phyloP scores from a whole-genome alignment of 2,113 vertebrate species.

The Notothenia coriiceps region DNA sequence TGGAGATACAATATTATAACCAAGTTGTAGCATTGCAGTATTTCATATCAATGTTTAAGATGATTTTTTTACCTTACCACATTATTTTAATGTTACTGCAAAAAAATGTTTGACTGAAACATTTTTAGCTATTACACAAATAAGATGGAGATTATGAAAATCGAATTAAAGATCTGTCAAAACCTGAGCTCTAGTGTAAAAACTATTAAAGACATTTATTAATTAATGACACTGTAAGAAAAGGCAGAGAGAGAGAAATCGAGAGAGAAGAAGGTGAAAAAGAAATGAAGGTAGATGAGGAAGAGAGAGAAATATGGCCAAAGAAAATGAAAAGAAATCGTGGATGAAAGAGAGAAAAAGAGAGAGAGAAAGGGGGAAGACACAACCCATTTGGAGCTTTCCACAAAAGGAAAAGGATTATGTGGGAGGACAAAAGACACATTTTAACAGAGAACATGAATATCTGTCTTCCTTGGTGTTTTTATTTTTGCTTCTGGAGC shows the following conservation, averaged over 20 bases:
- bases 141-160: neutral
- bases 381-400: conserved; percentile 53
- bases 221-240: conserved; percentile 54
- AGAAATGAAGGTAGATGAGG: conserved; percentile 15
- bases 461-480: conserved; percentile 61
- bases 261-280: conserved; percentile 18
- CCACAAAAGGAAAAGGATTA: conserved; percentile 55
- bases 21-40: neutral
- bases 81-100: neutral
- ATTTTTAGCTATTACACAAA: neutral
- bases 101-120: conserved; percentile 7
- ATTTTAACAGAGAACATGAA: conserved; percentile 69
- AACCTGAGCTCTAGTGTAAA: conserved; percentile 13
- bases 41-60: neutral
- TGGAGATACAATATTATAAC: conserved; percentile 2
- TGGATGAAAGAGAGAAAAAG: conserved; percentile 22
- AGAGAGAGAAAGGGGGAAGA: conserved; percentile 40
- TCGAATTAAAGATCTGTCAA: conserved; percentile 14
- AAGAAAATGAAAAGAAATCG: conserved; percentile 18
- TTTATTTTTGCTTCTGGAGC: conserved; percentile 53
- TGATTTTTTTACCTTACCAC: neutral
- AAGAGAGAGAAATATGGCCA: conserved; percentile 28
- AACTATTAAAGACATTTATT: conserved; percentile 47
- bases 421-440: conserved; percentile 59
- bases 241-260: conserved; percentile 35